These are phyloP conservation scores for Nezara viridula DNA, from an alignment of 2,888 invertebrate genomes.

Conservation along the genomic window DNA sequence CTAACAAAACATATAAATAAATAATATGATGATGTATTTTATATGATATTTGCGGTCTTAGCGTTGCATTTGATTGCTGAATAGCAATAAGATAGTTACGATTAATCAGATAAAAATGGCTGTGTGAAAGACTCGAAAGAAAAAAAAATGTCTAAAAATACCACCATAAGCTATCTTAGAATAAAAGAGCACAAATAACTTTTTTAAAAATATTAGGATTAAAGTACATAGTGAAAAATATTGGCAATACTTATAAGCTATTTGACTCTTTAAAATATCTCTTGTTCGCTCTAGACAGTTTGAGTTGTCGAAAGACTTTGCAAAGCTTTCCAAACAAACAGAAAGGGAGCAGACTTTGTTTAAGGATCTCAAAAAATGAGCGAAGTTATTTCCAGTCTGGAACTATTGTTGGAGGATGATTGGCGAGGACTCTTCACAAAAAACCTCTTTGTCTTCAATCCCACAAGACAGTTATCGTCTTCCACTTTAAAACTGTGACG, in stretches of 20 bases:
- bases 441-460: not conserved
- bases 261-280: not conserved
- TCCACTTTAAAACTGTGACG: not conserved
- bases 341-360: not conserved
- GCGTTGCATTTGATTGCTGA: too few relatives aligned
- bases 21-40: too few relatives aligned
- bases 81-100: too few relatives aligned
- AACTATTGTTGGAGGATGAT: not conserved
- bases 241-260: not conserved
- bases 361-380: not conserved
- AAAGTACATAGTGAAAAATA: too few relatives aligned
- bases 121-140: too few relatives aligned
- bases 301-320: not conserved
- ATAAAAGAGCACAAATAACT: too few relatives aligned
- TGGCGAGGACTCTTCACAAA: not conserved
- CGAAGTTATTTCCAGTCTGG: not conserved
- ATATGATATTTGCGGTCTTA: too few relatives aligned
- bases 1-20: too few relatives aligned
- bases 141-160: too few relatives aligned
- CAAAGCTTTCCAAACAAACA: not conserved
- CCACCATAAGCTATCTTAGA: too few relatives aligned
- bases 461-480: not conserved
- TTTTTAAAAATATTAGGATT: too few relatives aligned
- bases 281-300: not conserved
- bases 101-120: too few relatives aligned